Evolutionary conservation across 1,140 invertebrate genomes (phyloP), one percentile per base, ranked within the genome.

Genomic region (Catajapyx aquilonaris): DNA sequence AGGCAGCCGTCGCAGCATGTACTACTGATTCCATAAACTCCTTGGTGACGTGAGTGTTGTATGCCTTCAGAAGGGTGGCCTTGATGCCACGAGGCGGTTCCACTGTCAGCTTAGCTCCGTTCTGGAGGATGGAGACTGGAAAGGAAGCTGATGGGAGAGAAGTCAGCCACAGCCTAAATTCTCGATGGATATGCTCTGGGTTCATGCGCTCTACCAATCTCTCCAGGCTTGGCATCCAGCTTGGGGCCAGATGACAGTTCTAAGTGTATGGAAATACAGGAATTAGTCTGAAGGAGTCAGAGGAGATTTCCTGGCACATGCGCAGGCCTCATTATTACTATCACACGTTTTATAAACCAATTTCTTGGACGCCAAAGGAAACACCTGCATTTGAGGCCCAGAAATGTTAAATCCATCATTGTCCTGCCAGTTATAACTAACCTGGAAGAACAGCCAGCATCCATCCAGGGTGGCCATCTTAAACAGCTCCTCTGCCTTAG

Each of bases 211-310:
- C 62, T 5, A 69, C 55, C 7, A 71, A 42, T n/a, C 53, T 46
- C 44, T 70, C 68, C 34, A 72, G 43, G 13, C 52, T 48, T 2
- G 68, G 64, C 73, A 80, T 73, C 73, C 74, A 79, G 30, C 71
- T 73, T 4, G 72, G 68, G 5, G 73, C 72, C 35, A 79, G 56
- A 48, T 79, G 76, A 52, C 76, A 79, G 54, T 80, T 80, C 64
- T 78, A 59, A 18, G 69, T n/a, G n/a, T n/a, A n/a, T n/a, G n/a
- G n/a, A n/a, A n/a, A n/a, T n/a, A n/a, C n/a, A n/a, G n/a, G n/a
- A n/a, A n/a, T n/a, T n/a, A n/a, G n/a, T n/a, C n/a, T n/a, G n/a
- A n/a, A n/a, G n/a, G n/a, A n/a, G n/a, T n/a, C n/a, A n/a, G n/a
- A n/a, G n/a, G n/a, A n/a, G n/a, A n/a, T n/a, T n/a, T n/a, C n/a